phyloP scores from a whole-genome alignment of 2,888 invertebrate genomes.

The Ectemnius lituratus region DNA sequence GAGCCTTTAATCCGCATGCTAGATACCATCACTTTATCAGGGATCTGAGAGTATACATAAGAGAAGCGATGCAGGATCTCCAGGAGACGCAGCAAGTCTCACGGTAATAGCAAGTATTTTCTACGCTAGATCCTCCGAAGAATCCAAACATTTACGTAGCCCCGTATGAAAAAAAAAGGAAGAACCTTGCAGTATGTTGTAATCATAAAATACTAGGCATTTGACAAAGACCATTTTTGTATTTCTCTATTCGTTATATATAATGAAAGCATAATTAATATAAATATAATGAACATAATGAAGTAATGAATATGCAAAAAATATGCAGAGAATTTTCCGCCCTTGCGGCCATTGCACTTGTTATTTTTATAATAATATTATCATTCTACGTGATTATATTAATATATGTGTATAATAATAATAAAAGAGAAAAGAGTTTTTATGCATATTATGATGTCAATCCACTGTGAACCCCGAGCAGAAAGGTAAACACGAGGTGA shows the following conservation, averaged over 20 bases:
- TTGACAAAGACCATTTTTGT: too few relatives aligned
- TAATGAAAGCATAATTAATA: background rate
- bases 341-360: too few relatives aligned
- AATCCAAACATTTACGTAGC: background rate
- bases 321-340: too few relatives aligned
- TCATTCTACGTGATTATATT: too few relatives aligned
- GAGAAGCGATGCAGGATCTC: constrained; percentile 7
- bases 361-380: too few relatives aligned
- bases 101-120: constrained; percentile 1
- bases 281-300: background rate
- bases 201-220: too few relatives aligned
- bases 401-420: too few relatives aligned
- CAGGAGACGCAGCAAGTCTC: background rate
- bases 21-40: constrained; percentile 51
- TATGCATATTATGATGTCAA: too few relatives aligned
- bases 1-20: constrained; percentile 49
- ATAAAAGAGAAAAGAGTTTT: too few relatives aligned
- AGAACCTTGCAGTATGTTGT: background rate
- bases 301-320: too few relatives aligned
- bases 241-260: background rate
- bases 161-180: background rate
- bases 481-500: too few relatives aligned
- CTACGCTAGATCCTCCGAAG: background rate
- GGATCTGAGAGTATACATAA: constrained; percentile 26
- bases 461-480: too few relatives aligned